Base-by-base conservation (phyloP, 2,888 invertebrate species). In the Cryptus armator region DNA sequence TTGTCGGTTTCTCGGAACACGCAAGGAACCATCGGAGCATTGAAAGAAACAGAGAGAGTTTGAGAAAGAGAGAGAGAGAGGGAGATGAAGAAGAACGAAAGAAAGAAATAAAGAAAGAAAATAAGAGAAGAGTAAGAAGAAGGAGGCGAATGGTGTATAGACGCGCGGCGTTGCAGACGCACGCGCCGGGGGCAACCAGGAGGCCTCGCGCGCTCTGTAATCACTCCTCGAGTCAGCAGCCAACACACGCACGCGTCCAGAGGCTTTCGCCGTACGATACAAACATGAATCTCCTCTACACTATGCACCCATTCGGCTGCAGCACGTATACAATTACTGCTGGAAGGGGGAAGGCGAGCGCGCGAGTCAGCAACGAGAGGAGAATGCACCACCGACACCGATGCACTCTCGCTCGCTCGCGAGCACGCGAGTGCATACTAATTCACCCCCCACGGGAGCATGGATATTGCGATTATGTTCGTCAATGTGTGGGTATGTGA, bases 101-200 rank as follows among this genome's bases (percentile, higher is more conserved):
- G 32, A 79, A 59, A 62, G 79, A 79, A 51, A 48, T 72, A 72
- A 78, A 51, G 70, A 76, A 77, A 67, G 68, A 71, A 51, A 70
- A 66, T 56, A 75, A 59, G 81, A 64, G 64, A 44, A 62, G 53
- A 76, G 66, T 74, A 68, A 68, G 44, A 53, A 67, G 62, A 53
- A 74, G 68, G 78, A 46, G 81, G 72, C 82, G 83, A 77, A 83
- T 77, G 81, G 77, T 66, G 78, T 83, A 82, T 82, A 74, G 87
- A 88, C 88, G 89, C 88, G 88, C 90, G 85, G 88, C 83, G 89
- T 83, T 87, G 90, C 88, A 90, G 92, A 92, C 92, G 93, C 93
- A 93, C 93, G 93, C 93, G 93, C 93, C 93, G 93, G 93, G 92
- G 93, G 93, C 93, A 92, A 92, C 90, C 92, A 90, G 91, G 85